Percentiles rank a stretch among this genome's conserved stretches.
phyloP scores from a whole-genome alignment of 2,888 invertebrate species.

The Chloroclystis v-ata region DNA sequence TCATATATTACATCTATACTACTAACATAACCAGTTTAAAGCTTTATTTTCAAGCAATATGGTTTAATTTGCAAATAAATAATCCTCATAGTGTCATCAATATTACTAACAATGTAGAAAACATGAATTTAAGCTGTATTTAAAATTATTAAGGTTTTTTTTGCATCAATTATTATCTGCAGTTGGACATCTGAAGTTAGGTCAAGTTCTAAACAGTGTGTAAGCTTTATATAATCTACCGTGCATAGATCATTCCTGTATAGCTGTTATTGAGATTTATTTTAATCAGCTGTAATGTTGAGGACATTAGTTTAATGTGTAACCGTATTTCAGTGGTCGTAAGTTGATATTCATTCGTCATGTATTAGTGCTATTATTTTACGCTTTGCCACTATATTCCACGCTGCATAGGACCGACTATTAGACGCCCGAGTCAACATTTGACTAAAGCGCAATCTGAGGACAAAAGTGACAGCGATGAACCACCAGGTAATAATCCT shows the following conservation, averaged over 20 bases:
- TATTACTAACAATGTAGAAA: no score
- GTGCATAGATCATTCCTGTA: no score
- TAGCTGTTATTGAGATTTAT: no score
- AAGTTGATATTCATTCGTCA: constrained; percentile 6
- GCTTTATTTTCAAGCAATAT: constrained; percentile 11
- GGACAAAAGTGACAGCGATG: constrained; percentile 82
- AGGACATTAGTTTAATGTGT: background rate
- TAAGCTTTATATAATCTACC: no score
- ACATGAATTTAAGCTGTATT: no score
- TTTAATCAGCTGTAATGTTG: background rate
- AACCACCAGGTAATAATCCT: constrained; percentile 54
- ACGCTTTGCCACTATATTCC: constrained; percentile 56
- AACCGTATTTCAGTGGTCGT: background rate
- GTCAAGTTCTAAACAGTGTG: no score
- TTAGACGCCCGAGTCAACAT: constrained; percentile 71
- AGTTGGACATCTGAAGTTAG: no score
- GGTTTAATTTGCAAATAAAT: constrained; percentile 6
- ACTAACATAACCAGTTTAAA: background rate
- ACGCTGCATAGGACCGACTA: constrained; percentile 62
- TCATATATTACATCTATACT: background rate
- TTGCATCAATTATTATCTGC: no score
- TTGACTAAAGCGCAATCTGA: constrained; percentile 81
- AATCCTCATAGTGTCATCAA: background rate
- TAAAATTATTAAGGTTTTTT: no score
- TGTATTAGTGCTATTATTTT: constrained; percentile 28